Evolutionary conservation across 2,888 invertebrate species (phyloP).

Genomic region (Anthrax anthrax): DNA sequence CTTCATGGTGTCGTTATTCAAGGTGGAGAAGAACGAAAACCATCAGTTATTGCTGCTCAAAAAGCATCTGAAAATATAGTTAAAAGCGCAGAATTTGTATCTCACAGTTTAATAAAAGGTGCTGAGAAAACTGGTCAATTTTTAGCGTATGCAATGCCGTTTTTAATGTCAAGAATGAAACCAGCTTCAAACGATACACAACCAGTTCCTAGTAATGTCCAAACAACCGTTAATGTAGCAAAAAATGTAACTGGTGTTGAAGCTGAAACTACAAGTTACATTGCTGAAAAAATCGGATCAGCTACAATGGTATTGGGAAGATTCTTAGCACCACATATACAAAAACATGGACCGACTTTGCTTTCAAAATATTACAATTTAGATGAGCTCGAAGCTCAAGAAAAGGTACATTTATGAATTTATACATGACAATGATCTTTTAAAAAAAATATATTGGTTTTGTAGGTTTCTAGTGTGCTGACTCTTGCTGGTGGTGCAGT

Average conservation of each 20-base stretch:
- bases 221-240: conserved; percentile 46
- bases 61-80: conserved; percentile 29
- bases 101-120: conserved; percentile 48
- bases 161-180: conserved; percentile 41
- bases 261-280: conserved; percentile 50
- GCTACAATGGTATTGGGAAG: conserved; percentile 52
- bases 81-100: conserved; percentile 48
- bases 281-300: conserved; percentile 44
- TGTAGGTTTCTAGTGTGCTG: conserved; percentile 38
- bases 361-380: conserved; percentile 42
- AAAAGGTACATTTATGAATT: conserved; percentile 32
- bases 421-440: too few species aligned
- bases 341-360: conserved; percentile 45
- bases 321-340: conserved; percentile 52
- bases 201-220: conserved; percentile 37
- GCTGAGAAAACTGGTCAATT: conserved; percentile 49
- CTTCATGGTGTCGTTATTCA: conserved; percentile 40
- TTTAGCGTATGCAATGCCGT: conserved; percentile 45
- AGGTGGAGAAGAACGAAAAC: conserved; percentile 19
- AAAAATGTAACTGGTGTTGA: conserved; percentile 51
- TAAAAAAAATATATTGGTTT: neutral
- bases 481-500: conserved; percentile 58
- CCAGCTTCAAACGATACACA: conserved; percentile 33
- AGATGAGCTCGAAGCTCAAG: conserved; percentile 38
- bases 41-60: conserved; percentile 10